Evolutionary conservation across 1,140 invertebrate species (phyloP).

Genomic region (Laodelphax striatellus): DNA sequence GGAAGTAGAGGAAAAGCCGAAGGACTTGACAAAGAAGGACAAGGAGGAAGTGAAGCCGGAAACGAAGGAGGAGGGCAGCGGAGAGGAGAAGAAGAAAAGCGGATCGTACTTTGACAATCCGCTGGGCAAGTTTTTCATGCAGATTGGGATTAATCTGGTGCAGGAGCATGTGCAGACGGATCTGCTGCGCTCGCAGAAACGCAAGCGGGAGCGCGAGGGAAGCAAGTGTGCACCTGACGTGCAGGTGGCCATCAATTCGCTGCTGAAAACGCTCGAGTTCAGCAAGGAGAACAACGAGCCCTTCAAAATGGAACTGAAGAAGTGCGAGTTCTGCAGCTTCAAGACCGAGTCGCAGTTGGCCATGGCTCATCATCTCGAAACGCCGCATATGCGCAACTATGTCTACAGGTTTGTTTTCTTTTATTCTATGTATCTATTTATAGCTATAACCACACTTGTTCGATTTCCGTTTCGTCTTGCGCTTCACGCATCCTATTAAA

Average conservation of each 20-base stretch:
- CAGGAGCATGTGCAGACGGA: constrained; percentile 89
- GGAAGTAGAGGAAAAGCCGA: constrained; percentile 29
- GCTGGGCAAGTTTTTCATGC: constrained; percentile 83
- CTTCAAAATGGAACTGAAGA: constrained; percentile 64
- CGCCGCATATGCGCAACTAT: constrained; percentile 81
- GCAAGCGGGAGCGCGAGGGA: constrained; percentile 54
- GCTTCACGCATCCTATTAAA: too few species aligned
- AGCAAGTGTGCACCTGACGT: constrained; percentile 52
- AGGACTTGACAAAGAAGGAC: constrained; percentile 23
- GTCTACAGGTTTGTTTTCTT: constrained; percentile 38
- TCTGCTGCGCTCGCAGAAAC: constrained; percentile 73
- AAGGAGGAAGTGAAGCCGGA: constrained; percentile 8
- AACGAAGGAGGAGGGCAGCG: constrained; percentile 13
- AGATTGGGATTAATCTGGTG: constrained; percentile 81
- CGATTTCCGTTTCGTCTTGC: too few species aligned
- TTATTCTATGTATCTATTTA: too few species aligned
- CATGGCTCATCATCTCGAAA: constrained; percentile 82
- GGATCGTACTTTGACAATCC: constrained; percentile 66
- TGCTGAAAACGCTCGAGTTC: constrained; percentile 72
- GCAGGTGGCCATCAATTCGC: constrained; percentile 62
- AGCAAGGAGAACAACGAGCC: constrained; percentile 83
- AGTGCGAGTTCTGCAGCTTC: constrained; percentile 86
- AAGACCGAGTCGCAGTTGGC: constrained; percentile 80
- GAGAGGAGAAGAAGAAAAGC: constrained; percentile 20
- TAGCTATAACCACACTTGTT: too few species aligned